Base-by-base conservation (phyloP, 2,113 vertebrate species). In the Pelvicachromis taeniatus region DNA sequence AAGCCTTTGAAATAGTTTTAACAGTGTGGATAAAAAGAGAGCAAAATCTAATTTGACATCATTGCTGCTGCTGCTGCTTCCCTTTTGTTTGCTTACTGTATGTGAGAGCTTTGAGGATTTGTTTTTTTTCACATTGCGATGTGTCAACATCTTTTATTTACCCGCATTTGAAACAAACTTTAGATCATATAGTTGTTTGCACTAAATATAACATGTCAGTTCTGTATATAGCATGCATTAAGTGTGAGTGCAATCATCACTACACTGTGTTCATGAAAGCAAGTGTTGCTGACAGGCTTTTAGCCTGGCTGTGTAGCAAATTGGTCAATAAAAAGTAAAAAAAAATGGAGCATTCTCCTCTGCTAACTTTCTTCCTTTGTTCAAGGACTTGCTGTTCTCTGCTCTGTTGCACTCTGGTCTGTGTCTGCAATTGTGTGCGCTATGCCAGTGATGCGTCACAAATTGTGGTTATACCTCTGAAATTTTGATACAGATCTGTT, bases 41-140 rank as follows among this genome's bases (percentile, higher is more conserved):
- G 78, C 48, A 84, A 82, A 90, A 85, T 81, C 21, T 77, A 53
- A 48, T 78, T 82, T 78, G 88, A 84, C 86, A 88, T 52, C 52
- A 50, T 50, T 4, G 23, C 23, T 12, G 68, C 19, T 35, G 59
- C 75, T 78, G 85, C 85, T n/a, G 65, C 81, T 21, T 68, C 80
- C 38, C 48, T 75, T 79, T 82, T 85, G 58, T 80, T 79, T 33
- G 77, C 63, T 63, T 29, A 75, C 82, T 82, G 14, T 70, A 70
- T 53, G 55, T 7, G 48, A 50, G 35, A 7, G 61, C 82, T 81
- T 68, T 88, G 75, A 87, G 85, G 78, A 77, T 85, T 56, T 73
- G 33, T 83, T 87, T 77, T 87, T 87, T 56, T 48, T 82, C 81
- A 45, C 63, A 9, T 14, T 12, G 59, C 17, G 70, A 29, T 55